Evolutionary conservation across 2,113 vertebrate species (phyloP).

Genomic region (Lipophrys pholis): DNA sequence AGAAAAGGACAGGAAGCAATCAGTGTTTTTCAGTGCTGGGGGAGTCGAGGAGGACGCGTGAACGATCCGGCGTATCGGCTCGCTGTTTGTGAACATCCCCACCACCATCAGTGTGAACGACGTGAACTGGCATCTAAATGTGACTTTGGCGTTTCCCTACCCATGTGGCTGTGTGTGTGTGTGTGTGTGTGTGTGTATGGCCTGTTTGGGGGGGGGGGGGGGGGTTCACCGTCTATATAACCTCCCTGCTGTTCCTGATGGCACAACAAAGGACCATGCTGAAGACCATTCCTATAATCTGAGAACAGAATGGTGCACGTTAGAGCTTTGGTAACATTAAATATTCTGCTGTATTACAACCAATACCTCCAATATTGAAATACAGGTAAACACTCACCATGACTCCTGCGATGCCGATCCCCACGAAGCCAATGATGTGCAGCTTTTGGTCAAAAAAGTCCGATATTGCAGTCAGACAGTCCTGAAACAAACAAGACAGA

Average conservation of each 20-base stretch:
- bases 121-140: constrained; percentile 22
- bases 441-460: constrained; percentile 88
- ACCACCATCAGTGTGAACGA: constrained; percentile 27
- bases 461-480: constrained; percentile 88
- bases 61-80: no score
- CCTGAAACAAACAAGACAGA: constrained; percentile 73
- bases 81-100: constrained; percentile 17
- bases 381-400: constrained; percentile 87
- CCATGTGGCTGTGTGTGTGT: constrained; percentile 29
- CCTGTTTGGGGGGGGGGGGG: neutral
- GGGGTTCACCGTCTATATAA: constrained; percentile 85
- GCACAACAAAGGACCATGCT: constrained; percentile 98
- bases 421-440: constrained; percentile 91
- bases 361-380: neutral
- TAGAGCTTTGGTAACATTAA: neutral
- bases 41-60: constrained; percentile 32
- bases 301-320: constrained; percentile 39
- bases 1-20: constrained; percentile 1
- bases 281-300: constrained; percentile 98
- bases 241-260: constrained; percentile 92
- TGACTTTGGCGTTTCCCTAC: constrained; percentile 44
- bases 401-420: constrained; percentile 90
- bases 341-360: neutral
- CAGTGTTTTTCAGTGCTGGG: constrained; percentile 48
- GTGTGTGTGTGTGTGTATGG: constrained; percentile 35